A percentile compares a stretch with the other conserved stretches of the same genome.
Conservation (phyloP, 2,113 vertebrate species). For the Epinephelus fuscoguttatus region DNA sequence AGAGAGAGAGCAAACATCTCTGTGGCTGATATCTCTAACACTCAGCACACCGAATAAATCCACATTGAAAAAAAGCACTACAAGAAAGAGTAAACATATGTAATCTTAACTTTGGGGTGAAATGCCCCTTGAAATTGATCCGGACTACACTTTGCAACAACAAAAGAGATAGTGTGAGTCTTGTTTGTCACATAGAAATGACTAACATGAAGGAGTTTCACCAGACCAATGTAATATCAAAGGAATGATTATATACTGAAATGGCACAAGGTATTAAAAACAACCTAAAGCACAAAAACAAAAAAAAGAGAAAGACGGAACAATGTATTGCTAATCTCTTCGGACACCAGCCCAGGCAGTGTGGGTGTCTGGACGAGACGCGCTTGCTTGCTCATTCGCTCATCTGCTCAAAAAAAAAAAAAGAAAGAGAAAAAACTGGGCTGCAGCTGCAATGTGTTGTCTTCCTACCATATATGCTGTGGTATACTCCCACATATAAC, state of each 20-base stretch:
- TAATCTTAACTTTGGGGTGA: too few relatives aligned
- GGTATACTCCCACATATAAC: constrained; percentile 69
- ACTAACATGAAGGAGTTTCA: background rate
- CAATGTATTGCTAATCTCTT: constrained; percentile 63
- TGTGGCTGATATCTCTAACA: too few relatives aligned
- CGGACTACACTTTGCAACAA: background rate
- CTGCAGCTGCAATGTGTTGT: constrained; percentile 53
- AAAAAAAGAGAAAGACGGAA: constrained; percentile 46
- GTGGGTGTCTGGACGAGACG: constrained; percentile 76
- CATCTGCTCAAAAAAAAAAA: constrained; percentile 56
- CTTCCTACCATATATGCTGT: constrained; percentile 60
- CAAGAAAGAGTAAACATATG: too few relatives aligned
- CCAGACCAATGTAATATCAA: background rate
- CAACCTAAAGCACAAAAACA: constrained; percentile 23
- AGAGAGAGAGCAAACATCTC: too few relatives aligned
- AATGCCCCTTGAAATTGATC: background rate
- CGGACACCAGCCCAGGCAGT: constrained; percentile 71
- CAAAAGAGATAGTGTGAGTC: background rate
- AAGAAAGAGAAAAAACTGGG: constrained; percentile 49
- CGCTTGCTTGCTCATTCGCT: constrained; percentile 70
- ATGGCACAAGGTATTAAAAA: constrained; percentile 29
- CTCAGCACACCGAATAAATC: too few relatives aligned
- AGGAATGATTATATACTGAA: background rate
- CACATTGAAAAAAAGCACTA: too few relatives aligned
- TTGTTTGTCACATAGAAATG: constrained; percentile 5